Evolutionary conservation across 1,140 invertebrate species (phyloP).

Genomic region (silkworm (Bombyx mori)): ASM3026992v2 NC_085131.1:1316501-1317000

Average conservation of each 20-base stretch:
- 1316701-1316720: not conserved
- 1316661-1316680: too few species aligned
- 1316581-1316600: too few species aligned
- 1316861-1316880: not conserved
- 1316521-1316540: conserved; percentile 66
- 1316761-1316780: too few species aligned
- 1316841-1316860: not conserved
- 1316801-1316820: not conserved
- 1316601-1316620: too few species aligned
- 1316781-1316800: too few species aligned
- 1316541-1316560: conserved; percentile 28
- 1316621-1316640: too few species aligned
- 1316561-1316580: too few species aligned
- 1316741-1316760: not conserved
- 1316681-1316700: not conserved
- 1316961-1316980: too few species aligned
- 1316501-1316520: conserved; percentile 63
- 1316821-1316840: not conserved
- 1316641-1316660: too few species aligned
- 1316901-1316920: conserved; percentile 4
- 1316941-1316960: too few species aligned
- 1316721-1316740: conserved; percentile 9
- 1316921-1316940: too few species aligned
- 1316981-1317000: too few species aligned
- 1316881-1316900: conserved; percentile 2